These are phyloP conservation scores for Pogonomyrmex californicus DNA, from an alignment of 1,140 invertebrate species.

Conservation along the genomic window DNA sequence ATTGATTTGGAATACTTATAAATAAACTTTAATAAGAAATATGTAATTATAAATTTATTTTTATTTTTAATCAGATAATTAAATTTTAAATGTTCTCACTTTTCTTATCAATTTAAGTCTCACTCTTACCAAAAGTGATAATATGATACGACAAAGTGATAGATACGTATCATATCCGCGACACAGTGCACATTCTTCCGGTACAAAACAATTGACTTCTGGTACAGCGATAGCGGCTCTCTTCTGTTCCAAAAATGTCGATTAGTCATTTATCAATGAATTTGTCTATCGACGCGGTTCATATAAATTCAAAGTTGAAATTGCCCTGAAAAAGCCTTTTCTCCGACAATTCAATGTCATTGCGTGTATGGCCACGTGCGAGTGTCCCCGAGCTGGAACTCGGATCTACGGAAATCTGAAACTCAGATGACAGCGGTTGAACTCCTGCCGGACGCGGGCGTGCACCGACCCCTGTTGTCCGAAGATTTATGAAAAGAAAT, in stretches of 20 bases:
- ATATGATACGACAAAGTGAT: not conserved
- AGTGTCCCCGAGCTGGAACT: not conserved
- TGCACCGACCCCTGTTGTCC: constrained; percentile 44
- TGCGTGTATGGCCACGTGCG: not conserved
- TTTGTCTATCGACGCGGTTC: not conserved
- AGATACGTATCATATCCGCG: not conserved
- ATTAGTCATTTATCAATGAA: not conserved
- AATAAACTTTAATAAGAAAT: not conserved
- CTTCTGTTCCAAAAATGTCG: not conserved
- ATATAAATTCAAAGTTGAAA: not conserved
- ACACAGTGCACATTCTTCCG: not conserved
- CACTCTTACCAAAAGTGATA: not conserved
- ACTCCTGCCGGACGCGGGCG: constrained; percentile 62
- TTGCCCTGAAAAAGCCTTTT: not conserved
- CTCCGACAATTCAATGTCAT: not conserved
- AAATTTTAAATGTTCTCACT: not conserved
- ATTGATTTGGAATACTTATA: not conserved
- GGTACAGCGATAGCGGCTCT: not conserved
- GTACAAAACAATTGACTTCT: not conserved
- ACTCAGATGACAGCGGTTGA: constrained; percentile 56
- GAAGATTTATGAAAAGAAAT: constrained; percentile 81
- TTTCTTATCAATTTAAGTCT: not conserved
- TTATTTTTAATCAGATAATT: not conserved
- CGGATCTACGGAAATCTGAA: constrained; percentile 54
- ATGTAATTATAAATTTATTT: not conserved